These are phyloP conservation scores for Argyrosomus japonicus DNA, from an alignment of 2,113 vertebrate genomes.

Conservation along the genomic window DNA sequence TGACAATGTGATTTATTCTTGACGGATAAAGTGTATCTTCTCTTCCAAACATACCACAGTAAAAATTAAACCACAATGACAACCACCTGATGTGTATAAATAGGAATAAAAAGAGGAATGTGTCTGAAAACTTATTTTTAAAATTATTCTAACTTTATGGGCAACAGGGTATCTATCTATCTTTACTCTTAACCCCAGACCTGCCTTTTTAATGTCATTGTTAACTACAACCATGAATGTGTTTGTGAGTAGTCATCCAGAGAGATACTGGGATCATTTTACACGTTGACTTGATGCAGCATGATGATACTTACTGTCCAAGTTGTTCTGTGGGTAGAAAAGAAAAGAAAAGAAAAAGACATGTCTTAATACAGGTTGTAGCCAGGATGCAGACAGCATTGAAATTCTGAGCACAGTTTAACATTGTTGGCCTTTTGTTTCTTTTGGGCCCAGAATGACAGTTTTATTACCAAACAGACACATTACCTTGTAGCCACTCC, in stretches of 20 bases:
- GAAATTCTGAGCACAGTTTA: neutral
- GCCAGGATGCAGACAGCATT: neutral
- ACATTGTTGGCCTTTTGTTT: neutral
- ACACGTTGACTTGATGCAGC: neutral
- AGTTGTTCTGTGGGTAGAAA: constrained; percentile 90
- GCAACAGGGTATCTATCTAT: too few relatives aligned
- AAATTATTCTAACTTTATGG: too few relatives aligned
- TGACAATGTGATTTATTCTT: too few relatives aligned
- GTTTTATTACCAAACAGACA: neutral
- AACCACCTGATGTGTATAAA: too few relatives aligned
- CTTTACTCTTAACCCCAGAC: too few relatives aligned
- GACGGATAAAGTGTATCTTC: too few relatives aligned
- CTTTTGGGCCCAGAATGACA: neutral
- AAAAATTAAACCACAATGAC: too few relatives aligned
- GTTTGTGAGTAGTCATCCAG: constrained; percentile 21
- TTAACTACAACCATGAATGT: neutral
- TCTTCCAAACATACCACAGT: too few relatives aligned
- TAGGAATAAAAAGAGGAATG: too few relatives aligned
- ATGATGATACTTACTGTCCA: constrained; percentile 89
- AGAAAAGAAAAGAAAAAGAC: constrained; percentile 60
- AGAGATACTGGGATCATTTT: constrained; percentile 10
- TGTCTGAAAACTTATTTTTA: too few relatives aligned
- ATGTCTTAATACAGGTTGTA: constrained; percentile 36
- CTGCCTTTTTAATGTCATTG: too few relatives aligned
- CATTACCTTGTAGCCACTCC: constrained; percentile 97